These are phyloP conservation scores for Smittia sp. DNA, from an alignment of 2,888 invertebrate species.

Conservation along the genomic window DNA sequence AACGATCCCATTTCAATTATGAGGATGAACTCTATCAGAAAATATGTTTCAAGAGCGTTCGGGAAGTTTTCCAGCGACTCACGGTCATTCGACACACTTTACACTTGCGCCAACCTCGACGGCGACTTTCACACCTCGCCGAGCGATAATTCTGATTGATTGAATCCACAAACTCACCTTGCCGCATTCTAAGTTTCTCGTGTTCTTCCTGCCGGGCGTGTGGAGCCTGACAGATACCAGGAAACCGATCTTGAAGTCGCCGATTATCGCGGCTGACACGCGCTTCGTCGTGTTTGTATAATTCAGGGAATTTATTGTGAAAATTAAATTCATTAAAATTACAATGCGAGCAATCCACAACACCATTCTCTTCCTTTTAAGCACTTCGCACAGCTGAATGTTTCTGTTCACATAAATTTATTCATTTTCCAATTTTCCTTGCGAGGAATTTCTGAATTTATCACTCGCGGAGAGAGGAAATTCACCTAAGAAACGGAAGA, in stretches of 20 bases:
- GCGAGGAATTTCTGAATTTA: background rate
- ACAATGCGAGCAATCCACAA: slow-evolving; percentile 4
- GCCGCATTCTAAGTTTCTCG: slow-evolving; percentile 44
- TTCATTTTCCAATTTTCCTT: slow-evolving; percentile 2
- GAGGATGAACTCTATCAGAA: no score
- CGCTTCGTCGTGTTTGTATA: slow-evolving; percentile 4
- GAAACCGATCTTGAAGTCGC: slow-evolving; percentile 60
- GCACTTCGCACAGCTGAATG: no score
- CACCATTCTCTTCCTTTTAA: background rate
- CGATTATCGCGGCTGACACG: slow-evolving; percentile 49
- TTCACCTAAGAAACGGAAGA: background rate
- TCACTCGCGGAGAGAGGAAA: background rate
- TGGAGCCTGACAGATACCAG: slow-evolving; percentile 60
- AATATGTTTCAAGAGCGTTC: no score
- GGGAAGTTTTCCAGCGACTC: no score
- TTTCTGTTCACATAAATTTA: background rate
- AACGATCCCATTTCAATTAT: no score
- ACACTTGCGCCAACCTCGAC: no score
- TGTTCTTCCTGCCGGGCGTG: slow-evolving; percentile 46
- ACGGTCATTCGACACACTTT: background rate
- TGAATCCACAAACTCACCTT: slow-evolving; percentile 42
- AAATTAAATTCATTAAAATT: slow-evolving; percentile 34
- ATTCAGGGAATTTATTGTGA: slow-evolving; percentile 33
- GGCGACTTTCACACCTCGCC: no score
- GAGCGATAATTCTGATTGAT: no score